phyloP scores from a whole-genome alignment of 1,140 invertebrate species.

The Diorhabda sublineata region DNA sequence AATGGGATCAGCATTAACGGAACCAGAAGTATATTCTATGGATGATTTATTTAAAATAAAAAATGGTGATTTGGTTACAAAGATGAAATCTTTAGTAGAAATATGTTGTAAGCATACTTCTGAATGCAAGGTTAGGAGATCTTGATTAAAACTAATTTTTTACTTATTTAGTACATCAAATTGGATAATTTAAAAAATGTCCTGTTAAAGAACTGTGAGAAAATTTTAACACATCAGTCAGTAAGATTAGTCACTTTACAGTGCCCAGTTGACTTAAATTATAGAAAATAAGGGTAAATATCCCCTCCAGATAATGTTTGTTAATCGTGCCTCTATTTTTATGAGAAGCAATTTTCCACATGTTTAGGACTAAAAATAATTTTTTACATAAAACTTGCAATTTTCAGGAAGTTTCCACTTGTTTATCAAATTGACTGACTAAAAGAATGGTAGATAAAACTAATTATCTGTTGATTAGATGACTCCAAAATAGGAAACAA shows the following conservation, averaged over 20 bases:
- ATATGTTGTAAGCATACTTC: constrained; percentile 61
- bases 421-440: too few relatives aligned
- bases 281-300: background rate
- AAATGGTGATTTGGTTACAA: constrained; percentile 56
- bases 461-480: too few relatives aligned
- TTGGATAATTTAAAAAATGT: background rate
- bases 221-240: background rate
- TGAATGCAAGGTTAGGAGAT: constrained; percentile 61
- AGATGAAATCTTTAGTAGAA: constrained; percentile 58
- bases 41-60: constrained; percentile 69
- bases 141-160: constrained; percentile 6
- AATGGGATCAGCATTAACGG: constrained; percentile 54
- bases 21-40: constrained; percentile 72
- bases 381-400: too few relatives aligned
- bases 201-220: background rate
- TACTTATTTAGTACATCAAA: background rate
- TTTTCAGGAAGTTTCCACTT: too few relatives aligned
- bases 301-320: background rate
- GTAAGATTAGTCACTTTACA: background rate
- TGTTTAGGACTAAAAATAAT: too few relatives aligned
- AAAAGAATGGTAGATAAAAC: too few relatives aligned
- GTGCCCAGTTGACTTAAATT: background rate
- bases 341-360: too few relatives aligned
- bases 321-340: background rate
- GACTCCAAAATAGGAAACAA: too few relatives aligned